Percentiles rank a stretch among this genome's conserved stretches.
Evolutionary conservation across 2,113 vertebrate species (phyloP).

Genomic region (Nibea albiflora): DNA sequence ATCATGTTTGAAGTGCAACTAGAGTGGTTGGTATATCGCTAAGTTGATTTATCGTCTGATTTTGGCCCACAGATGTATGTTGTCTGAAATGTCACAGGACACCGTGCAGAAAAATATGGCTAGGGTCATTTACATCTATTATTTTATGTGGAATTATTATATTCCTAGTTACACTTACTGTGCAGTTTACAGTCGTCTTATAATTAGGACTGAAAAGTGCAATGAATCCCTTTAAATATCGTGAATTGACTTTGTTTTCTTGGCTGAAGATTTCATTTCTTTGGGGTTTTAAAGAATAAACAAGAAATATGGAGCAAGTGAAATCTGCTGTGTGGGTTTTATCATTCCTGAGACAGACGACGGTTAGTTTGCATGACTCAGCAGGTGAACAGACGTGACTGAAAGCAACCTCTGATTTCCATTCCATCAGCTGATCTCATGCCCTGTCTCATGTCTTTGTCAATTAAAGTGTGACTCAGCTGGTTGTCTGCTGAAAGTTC

Average conservation of each 20-base stretch:
- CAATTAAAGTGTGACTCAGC: neutral
- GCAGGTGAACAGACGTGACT: neutral
- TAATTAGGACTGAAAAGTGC: neutral
- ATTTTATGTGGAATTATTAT: too few relatives aligned
- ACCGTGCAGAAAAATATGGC: too few relatives aligned
- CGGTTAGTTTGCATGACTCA: neutral
- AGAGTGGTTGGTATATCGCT: too few relatives aligned
- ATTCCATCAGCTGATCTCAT: slow-evolving; percentile 19
- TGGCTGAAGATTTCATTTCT: neutral
- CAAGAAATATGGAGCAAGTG: neutral
- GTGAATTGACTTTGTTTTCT: neutral
- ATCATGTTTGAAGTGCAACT: neutral
- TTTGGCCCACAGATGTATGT: too few relatives aligned
- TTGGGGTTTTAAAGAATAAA: neutral
- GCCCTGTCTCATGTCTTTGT: neutral
- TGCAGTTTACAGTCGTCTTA: too few relatives aligned
- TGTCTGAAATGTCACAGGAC: too few relatives aligned
- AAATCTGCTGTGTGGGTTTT: neutral
- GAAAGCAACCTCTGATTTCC: neutral
- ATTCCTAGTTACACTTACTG: too few relatives aligned
- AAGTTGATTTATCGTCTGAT: too few relatives aligned
- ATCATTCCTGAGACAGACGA: neutral
- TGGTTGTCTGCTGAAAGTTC: neutral
- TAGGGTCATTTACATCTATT: too few relatives aligned
- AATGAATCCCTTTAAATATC: neutral